Percentiles rank a stretch among this genome's conserved stretches.
Evolutionary conservation across 2,888 invertebrate species (phyloP).

Genomic region (Cremastobaeus sp.): DNA sequence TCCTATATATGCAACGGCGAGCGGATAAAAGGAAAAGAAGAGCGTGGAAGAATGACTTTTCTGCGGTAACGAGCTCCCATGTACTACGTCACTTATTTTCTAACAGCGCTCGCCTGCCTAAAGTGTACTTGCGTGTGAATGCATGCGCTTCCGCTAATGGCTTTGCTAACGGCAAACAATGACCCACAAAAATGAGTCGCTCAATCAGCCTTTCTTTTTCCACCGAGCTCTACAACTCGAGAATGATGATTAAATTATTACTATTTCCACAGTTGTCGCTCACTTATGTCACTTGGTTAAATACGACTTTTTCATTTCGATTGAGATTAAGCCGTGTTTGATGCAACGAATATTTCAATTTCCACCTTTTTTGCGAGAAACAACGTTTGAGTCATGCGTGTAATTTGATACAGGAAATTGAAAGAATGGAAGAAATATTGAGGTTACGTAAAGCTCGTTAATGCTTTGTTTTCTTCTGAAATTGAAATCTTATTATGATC

Average conservation of each 20-base stretch:
- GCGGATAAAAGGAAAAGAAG: constrained; percentile 61
- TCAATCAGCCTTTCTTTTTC: constrained; percentile 45
- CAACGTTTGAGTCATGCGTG: too few species aligned
- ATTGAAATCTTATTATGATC: too few species aligned
- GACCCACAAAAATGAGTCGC: constrained; percentile 52
- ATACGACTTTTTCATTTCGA: too few species aligned
- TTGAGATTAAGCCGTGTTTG: too few species aligned
- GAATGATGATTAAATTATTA: constrained; percentile 26
- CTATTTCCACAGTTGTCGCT: constrained; percentile 1
- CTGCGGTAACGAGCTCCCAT: constrained; percentile 75
- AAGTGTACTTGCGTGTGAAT: constrained; percentile 62
- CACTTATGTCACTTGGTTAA: not conserved
- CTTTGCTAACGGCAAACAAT: constrained; percentile 56
- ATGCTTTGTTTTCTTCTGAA: too few species aligned
- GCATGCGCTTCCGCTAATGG: constrained; percentile 61
- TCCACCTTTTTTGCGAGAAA: too few species aligned
- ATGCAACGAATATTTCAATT: too few species aligned
- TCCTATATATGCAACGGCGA: constrained; percentile 59
- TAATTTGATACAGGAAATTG: too few species aligned
- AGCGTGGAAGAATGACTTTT: constrained; percentile 66
- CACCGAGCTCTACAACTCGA: constrained; percentile 1
- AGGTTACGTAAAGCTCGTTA: too few species aligned
- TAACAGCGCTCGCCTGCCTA: constrained; percentile 65
- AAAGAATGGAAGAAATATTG: too few species aligned
- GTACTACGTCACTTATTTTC: constrained; percentile 73